Conservation (phyloP, 2,888 invertebrate species). For the Philhelius pedissequus region DNA sequence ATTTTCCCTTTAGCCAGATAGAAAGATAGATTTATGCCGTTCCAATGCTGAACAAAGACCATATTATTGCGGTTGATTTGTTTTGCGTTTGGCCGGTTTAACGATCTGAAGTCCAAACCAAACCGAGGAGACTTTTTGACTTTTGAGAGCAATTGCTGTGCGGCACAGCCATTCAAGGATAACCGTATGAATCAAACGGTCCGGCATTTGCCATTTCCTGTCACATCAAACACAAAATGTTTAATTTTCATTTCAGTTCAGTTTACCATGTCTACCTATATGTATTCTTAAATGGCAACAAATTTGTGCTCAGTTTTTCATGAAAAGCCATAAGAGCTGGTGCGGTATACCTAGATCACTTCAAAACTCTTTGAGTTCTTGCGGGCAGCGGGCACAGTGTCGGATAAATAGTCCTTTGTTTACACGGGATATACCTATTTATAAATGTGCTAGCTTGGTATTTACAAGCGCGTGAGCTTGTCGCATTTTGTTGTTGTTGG, state of each 20-base stretch:
- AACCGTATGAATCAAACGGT: slow-evolving; percentile 61
- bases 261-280: too few relatives aligned
- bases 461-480: slow-evolving; percentile 25
- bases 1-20: slow-evolving; percentile 5
- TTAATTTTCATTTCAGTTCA: slow-evolving; percentile 48
- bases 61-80: slow-evolving; percentile 66
- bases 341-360: background rate
- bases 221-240: slow-evolving; percentile 62
- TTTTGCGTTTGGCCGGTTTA: slow-evolving; percentile 31
- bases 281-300: slow-evolving; percentile 63
- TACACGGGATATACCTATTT: slow-evolving; percentile 57
- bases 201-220: slow-evolving; percentile 53
- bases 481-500: slow-evolving; percentile 7
- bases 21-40: slow-evolving; percentile 60
- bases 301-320: slow-evolving; percentile 33
- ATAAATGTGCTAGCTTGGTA: slow-evolving; percentile 24
- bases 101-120: background rate
- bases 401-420: slow-evolving; percentile 56
- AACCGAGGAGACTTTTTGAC: background rate
- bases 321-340: background rate
- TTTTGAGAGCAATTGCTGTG: background rate
- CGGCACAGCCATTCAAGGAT: slow-evolving; percentile 50
- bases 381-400: background rate
- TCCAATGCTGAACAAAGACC: slow-evolving; percentile 57
- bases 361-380: background rate